These are phyloP conservation scores for Acropora tenuis DNA, from an alignment of 64 coral and sea anemone genomes.

Conservation along the genomic window DNA sequence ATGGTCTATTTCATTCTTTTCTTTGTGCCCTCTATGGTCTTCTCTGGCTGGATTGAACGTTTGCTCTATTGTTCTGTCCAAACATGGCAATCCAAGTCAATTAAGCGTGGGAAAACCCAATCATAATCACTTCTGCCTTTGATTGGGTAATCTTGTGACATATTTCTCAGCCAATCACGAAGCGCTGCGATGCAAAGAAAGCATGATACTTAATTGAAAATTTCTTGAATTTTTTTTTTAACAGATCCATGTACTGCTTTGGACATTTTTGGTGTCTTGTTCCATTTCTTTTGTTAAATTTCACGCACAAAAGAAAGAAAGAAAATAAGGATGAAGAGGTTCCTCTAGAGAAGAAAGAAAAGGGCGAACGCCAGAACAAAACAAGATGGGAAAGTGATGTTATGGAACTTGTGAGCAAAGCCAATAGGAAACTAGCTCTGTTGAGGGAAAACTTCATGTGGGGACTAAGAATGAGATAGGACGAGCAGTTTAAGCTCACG, in stretches of 20 bases:
- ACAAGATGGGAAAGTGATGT: neutral
- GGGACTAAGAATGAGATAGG: neutral
- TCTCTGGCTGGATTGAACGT: too few relatives aligned
- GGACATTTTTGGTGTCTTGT: constrained; percentile 15
- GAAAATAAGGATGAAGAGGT: neutral
- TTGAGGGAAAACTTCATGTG: constrained; percentile 8
- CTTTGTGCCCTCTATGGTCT: neutral
- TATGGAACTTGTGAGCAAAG: constrained; percentile 9
- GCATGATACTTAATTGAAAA: too few relatives aligned
- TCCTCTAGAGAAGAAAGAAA: neutral
- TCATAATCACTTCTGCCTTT: too few relatives aligned
- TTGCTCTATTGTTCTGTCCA: too few relatives aligned
- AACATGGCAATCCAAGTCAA: too few relatives aligned
- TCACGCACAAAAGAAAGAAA: neutral
- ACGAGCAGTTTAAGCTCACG: neutral
- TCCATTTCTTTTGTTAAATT: constrained; percentile 1
- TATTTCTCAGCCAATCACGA: too few relatives aligned
- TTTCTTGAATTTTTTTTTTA: neutral
- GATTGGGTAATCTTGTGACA: too few relatives aligned
- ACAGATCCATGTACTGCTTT: constrained; percentile 27
- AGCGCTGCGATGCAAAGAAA: too few relatives aligned
- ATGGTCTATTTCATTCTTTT: neutral
- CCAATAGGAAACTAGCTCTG: constrained; percentile 1
- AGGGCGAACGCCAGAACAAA: neutral
- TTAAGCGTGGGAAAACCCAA: too few relatives aligned